Conservation (phyloP, 2,113 vertebrate species). For the Perca schrenkii region DNA sequence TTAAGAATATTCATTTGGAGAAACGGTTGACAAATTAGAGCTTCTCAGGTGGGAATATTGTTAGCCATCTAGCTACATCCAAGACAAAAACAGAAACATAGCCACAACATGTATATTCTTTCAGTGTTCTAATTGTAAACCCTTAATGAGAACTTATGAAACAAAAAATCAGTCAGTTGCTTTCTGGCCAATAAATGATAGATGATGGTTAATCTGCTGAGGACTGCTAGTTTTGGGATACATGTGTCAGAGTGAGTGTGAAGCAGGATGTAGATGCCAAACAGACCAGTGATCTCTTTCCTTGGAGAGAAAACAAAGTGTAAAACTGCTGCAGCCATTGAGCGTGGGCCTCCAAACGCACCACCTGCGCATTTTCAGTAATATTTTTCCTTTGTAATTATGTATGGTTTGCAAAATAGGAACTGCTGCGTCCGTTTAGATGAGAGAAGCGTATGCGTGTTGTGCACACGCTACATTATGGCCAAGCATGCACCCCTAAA, state of each 20-base stretch:
- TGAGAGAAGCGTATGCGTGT: too few relatives aligned
- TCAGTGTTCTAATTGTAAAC: not conserved
- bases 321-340: not conserved
- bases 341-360: too few relatives aligned
- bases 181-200: not conserved
- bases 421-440: too few relatives aligned
- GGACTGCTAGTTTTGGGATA: not conserved
- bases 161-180: not conserved
- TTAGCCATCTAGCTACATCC: not conserved
- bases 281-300: not conserved
- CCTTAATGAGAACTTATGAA: not conserved
- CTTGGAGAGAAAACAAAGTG: constrained; percentile 9
- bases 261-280: not conserved
- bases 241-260: not conserved
- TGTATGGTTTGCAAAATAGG: too few relatives aligned
- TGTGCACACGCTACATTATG: too few relatives aligned
- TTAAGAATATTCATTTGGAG: too few relatives aligned
- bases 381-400: too few relatives aligned
- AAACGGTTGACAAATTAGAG: not conserved
- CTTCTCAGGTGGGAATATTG: not conserved
- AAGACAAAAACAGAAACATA: not conserved
- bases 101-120: not conserved
- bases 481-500: too few relatives aligned
- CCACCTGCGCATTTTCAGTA: too few relatives aligned
- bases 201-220: not conserved